phyloP scores from a whole-genome alignment of 30 jellyfish, hydroid and myxozoan species.

The Pseudorhiza aurosa region DNA sequence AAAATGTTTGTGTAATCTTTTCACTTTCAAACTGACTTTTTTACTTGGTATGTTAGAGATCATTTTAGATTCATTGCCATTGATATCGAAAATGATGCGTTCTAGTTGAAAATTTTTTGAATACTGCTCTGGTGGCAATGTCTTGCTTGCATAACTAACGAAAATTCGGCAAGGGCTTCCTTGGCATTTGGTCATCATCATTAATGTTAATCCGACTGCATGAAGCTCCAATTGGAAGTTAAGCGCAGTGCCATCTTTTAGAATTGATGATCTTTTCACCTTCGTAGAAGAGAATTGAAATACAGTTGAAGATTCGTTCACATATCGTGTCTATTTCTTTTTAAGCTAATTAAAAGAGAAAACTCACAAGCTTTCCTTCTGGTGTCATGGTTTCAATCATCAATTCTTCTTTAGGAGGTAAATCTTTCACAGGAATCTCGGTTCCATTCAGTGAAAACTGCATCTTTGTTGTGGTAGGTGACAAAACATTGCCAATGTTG shows the following conservation, averaged over 20 bases:
- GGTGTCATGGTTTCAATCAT: conserved; percentile 12
- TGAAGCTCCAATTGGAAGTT: not conserved
- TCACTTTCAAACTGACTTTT: not conserved
- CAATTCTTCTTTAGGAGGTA: conserved; percentile 4
- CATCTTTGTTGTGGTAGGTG: conserved; percentile 43
- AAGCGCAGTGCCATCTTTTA: too few species aligned
- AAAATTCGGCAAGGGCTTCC: conserved; percentile 39
- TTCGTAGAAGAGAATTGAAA: too few species aligned
- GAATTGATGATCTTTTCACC: too few species aligned
- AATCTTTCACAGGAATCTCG: conserved; percentile 17
- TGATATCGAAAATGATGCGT: conserved; percentile 3
- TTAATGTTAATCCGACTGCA: conserved; percentile 1
- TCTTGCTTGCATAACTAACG: not conserved
- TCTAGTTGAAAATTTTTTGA: not conserved
- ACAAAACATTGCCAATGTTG: conserved; percentile 6
- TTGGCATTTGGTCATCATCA: conserved; percentile 13
- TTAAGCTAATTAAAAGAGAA: too few species aligned
- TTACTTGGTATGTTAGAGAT: not conserved
- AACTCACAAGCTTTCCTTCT: not conserved
- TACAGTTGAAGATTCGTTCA: too few species aligned
- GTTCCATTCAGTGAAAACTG: not conserved
- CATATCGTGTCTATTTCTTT: too few species aligned
- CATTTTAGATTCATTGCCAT: not conserved
- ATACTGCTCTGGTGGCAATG: not conserved
- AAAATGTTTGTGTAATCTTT: not conserved